Evolutionary conservation across 2,113 vertebrate genomes (phyloP), one percentile per base, ranked within the genome.

Genomic region (Cebidichthys violaceus): DNA sequence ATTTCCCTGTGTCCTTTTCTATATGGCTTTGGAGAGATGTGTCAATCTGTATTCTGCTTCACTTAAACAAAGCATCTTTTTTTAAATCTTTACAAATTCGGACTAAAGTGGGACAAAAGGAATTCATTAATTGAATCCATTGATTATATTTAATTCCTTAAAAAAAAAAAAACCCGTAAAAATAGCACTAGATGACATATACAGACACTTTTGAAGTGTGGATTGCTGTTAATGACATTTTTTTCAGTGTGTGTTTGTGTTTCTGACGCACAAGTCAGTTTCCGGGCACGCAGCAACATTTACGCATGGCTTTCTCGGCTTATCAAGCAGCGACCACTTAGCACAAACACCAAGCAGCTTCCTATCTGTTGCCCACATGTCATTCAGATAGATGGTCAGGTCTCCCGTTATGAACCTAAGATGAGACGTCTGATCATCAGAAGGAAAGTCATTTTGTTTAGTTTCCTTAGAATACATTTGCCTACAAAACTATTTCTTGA

Each of bases 191-290:
- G 2, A 33, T 18, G 3, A 57, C 35, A 60, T 4, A 2, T 9
- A 2, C 35, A 22, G 18, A 70, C 9, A 18, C 6, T 27, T 70
- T 27, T 39, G 1, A 54, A 14, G 22, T 29, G 47, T n/a, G 4
- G 9, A 4, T 35, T 31, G 47, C 2, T 24, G 3, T 31, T 9
- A 6, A 9, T 27, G 45, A 47, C 29, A 77, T 78, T 82, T 88
- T 83, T 87, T 89, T 66, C 82, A 90, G 89, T 70, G 82, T 74
- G 47, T 50, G 13, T 87, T 79, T 68, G 62, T 82, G 54, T 81
- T 88, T 73, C 77, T 70, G 69, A 64, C 65, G 15, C 76, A 50
- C 72, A 81, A 77, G 79, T 82, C 82, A 37, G 86, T 91, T 93
- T 90, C 86, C 80, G 60, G 79, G 29, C 68, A 55, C 2, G 47